Evolutionary conservation across 2,888 invertebrate genomes (phyloP), one percentile per base, ranked within the genome.

Genomic region (Tribolium freemani): DNA sequence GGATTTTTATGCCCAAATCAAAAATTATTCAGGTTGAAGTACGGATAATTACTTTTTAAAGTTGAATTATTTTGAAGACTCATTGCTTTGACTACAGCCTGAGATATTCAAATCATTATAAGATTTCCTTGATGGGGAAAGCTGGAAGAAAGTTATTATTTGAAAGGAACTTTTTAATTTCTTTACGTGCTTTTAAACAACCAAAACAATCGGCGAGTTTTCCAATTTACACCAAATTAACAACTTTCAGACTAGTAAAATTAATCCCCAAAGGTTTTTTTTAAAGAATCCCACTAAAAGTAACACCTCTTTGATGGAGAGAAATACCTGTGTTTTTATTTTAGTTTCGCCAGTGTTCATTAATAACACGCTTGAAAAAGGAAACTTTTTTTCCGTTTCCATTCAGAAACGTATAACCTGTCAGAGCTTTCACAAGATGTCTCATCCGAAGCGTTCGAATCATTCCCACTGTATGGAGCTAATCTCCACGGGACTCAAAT

Each of bases 331-430:
- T 9, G 8, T 56, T 10, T 56, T 56, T 56, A 10, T 60, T 60
- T 60, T 48, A 30, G 21, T 20, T 21, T 48, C 13, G 46, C 30
- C 46, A 26, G 21, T 26, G 60, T 30, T 21, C 48, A 60, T 60
- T 46, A 60, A 60, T 60, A 60, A 60, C 60, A 26, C 48, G 48
- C 48, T 46, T 60, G 10, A 4, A 10, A 21, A 26, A 21, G 11
- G 21, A 48, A 60, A 60, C 21, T 48, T 60, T 60, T 48, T 30
- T 46, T 10, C 38, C 53, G 50, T 26, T 13, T 51, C 64, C 20
- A 64, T 64, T 64, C 64, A 64, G 51, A 6, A 64, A 16, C 64
- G 53, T 64, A 64, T 64, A 64, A 64, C 51, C 64, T 64, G 64
- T 51, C 64, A 64, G 64, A 51, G 31, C 64, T 64, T 64, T 64